Conservation (phyloP, 2,113 vertebrate species). For the Eleginops maclovinus region DNA sequence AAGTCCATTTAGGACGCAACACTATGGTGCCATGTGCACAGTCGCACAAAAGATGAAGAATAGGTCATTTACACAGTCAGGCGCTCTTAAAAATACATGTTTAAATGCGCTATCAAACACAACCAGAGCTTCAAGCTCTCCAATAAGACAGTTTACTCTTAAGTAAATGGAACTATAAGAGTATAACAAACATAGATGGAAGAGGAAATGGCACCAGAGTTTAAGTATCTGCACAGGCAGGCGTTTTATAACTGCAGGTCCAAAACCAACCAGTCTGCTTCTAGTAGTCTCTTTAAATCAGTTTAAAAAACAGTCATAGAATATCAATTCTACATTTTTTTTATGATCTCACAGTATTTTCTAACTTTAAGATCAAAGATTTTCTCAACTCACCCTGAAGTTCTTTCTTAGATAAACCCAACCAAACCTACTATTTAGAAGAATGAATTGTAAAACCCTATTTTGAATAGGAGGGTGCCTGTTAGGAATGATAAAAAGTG, state of each 20-base stretch:
- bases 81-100: background rate
- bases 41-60: background rate
- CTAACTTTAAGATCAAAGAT: background rate
- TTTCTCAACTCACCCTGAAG: background rate
- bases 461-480: background rate
- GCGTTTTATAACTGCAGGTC: conserved; percentile 1
- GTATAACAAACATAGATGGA: background rate
- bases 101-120: conserved; percentile 1
- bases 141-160: conserved; percentile 11
- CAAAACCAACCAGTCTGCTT: too few relatives aligned
- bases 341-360: too few relatives aligned
- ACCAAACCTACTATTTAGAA: background rate
- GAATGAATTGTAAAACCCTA: background rate
- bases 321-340: background rate
- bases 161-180: conserved; percentile 8
- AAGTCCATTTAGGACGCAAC: background rate
- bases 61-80: conserved; percentile 2
- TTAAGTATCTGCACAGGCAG: conserved; percentile 2
- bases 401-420: background rate
- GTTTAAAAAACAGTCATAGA: background rate
- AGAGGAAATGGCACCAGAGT: background rate
- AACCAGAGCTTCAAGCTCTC: conserved; percentile 18
- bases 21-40: background rate
- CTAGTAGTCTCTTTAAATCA: background rate
- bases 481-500: background rate